These are phyloP conservation scores for Salvelinus namaycush DNA, from an alignment of 2,113 vertebrate species.

Conservation along the genomic window DNA sequence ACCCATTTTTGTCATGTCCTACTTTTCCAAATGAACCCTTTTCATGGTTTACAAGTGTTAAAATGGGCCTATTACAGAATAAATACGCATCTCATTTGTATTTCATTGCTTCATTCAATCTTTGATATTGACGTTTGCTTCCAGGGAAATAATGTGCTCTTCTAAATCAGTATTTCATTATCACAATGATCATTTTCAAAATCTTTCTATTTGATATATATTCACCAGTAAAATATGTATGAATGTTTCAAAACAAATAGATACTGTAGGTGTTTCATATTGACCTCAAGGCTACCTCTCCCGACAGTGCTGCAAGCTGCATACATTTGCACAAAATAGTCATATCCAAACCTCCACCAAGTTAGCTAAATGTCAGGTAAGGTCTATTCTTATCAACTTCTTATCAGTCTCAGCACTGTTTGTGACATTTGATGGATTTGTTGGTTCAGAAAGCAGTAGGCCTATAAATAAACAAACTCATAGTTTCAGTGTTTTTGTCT, in stretches of 20 bases:
- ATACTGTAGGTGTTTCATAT: background rate
- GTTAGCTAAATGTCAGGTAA: no score
- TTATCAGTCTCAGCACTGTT: slow-evolving; percentile 5
- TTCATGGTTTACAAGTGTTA: background rate
- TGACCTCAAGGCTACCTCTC: background rate
- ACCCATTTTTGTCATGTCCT: no score
- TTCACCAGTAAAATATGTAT: no score
- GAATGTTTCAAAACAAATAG: no score
- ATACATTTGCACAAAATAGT: background rate
- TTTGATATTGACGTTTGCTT: background rate
- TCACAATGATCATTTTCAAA: background rate
- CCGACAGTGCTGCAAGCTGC: background rate
- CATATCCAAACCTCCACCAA: background rate
- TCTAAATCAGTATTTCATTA: background rate
- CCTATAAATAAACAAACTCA: background rate
- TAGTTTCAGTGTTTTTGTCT: background rate
- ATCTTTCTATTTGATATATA: no score
- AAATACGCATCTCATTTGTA: background rate
- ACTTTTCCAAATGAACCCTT: background rate
- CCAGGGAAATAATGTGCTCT: background rate
- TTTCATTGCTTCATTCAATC: background rate
- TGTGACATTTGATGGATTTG: slow-evolving; percentile 30
- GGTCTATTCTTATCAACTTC: background rate
- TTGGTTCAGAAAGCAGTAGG: slow-evolving; percentile 24
- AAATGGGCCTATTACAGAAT: background rate